Evolutionary conservation across 2,888 invertebrate species (phyloP).

Genomic region (Eurytoma adleriae): DNA sequence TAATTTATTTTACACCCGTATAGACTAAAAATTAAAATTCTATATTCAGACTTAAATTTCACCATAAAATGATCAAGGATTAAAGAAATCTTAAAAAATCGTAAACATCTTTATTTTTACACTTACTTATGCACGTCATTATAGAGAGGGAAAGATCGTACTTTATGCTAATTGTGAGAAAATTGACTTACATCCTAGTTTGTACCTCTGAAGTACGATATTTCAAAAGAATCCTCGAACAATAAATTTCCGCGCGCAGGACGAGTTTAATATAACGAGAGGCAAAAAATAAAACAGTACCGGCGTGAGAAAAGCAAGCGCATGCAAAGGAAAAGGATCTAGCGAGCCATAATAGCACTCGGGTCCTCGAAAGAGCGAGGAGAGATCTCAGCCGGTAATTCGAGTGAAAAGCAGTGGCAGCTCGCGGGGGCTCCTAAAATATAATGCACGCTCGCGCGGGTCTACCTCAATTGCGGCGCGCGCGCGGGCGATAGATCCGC

Average conservation of each 20-base stretch:
- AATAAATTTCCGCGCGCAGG: background rate
- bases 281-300: background rate
- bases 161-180: too few relatives aligned
- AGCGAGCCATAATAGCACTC: constrained; percentile 7
- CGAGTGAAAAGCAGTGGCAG: constrained; percentile 33
- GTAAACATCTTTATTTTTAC: too few relatives aligned
- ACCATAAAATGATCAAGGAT: too few relatives aligned
- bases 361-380: constrained; percentile 9
- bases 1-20: too few relatives aligned
- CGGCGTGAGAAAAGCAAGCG: background rate
- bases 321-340: constrained; percentile 4
- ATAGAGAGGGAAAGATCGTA: too few relatives aligned
- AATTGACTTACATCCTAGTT: too few relatives aligned
- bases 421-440: background rate
- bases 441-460: background rate
- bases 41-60: too few relatives aligned
- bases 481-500: constrained; percentile 36
- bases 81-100: too few relatives aligned
- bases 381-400: background rate
- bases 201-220: too few relatives aligned
- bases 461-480: background rate
- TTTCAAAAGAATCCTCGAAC: too few relatives aligned
- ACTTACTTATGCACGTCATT: too few relatives aligned
- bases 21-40: too few relatives aligned
- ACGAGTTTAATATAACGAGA: background rate